phyloP scores from a whole-genome alignment of 2,113 vertebrate genomes.

The Channa maculata region DNA sequence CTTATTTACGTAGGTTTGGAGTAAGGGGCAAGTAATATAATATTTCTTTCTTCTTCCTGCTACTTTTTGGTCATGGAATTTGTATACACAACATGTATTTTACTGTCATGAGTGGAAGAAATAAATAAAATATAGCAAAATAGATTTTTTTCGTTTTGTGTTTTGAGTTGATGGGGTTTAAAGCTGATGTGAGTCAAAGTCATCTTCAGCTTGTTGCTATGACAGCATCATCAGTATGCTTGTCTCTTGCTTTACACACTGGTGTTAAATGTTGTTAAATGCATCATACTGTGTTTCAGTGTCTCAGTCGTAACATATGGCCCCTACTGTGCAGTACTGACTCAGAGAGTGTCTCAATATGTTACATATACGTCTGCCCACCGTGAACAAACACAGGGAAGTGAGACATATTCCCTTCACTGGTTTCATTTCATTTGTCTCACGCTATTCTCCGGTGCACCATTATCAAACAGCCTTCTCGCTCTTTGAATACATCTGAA shows the following conservation, averaged over 20 bases:
- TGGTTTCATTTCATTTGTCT: conserved; percentile 61
- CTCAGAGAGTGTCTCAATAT: conserved; percentile 62
- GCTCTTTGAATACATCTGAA: conserved; percentile 28
- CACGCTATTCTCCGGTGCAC: conserved; percentile 33
- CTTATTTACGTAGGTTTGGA: no score
- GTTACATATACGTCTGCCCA: conserved; percentile 23
- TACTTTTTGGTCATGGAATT: no score
- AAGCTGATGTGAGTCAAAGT: background rate
- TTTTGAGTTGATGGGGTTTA: background rate
- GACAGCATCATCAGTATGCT: conserved; percentile 49
- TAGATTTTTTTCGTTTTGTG: background rate
- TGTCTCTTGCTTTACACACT: conserved; percentile 9
- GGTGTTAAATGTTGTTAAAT: conserved; percentile 44
- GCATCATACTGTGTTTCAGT: conserved; percentile 50
- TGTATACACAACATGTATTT: no score
- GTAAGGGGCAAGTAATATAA: no score
- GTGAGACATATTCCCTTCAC: conserved; percentile 48
- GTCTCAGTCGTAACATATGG: conserved; percentile 69
- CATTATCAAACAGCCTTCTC: conserved; percentile 43
- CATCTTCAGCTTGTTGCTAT: conserved; percentile 9
- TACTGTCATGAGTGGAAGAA: no score
- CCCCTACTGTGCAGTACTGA: conserved; percentile 38
- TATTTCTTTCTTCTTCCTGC: no score
- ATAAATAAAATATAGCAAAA: no score
- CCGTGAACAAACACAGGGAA: conserved; percentile 55